Evolutionary conservation across 2,888 invertebrate genomes (phyloP), one percentile per base, ranked within the genome.

Genomic region (Drosophila putrida): DNA sequence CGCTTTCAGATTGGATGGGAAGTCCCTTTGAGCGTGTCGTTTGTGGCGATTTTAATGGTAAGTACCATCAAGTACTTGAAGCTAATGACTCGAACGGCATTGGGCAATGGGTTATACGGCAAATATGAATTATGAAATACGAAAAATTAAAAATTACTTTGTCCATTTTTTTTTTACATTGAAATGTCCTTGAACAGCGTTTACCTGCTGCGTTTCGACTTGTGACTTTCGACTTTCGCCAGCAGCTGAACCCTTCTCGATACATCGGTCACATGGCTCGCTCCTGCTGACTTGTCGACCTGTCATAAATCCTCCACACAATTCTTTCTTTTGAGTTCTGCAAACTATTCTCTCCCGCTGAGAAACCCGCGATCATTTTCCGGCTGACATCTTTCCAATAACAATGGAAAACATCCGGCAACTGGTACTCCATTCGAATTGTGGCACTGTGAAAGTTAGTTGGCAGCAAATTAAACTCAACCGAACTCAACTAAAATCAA

Each of bases 11-110:
- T 95, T 97, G 97, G 97, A 97, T 97, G 96, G 97, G 96, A 94
- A 97, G 96, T 94, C 97, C 97, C 92, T 97, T 97, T 94, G 97
- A 97, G 94, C 95, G 97, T 94, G 97, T 97, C 94, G 97, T 97
- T 93, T 97, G 97, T 95, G 97, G 97, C 95, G 96, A 97, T 96
- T 97, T 96, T 93, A 95, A 95, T 95, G 96, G 96, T 96, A 95
- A 94, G 95, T 95, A 85, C 76, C 46, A 39, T 20, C 15, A n/a
- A 76, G 27, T 78, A 77, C 72, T 77, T 71, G 57, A 72, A 67
- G 43, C 47, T 73, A 79, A 81, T 74, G 53, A 51, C 27, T 50
- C 59, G 20, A 58, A 11, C 85, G 88, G 44, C 90, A 83, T 88
- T 90, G 90, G 76, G 36, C 38, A 80, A 28, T 82, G 88, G 83